Conservation (phyloP, 92 coral and sea anemone genomes). For the Paramuricea clavata region DNA sequence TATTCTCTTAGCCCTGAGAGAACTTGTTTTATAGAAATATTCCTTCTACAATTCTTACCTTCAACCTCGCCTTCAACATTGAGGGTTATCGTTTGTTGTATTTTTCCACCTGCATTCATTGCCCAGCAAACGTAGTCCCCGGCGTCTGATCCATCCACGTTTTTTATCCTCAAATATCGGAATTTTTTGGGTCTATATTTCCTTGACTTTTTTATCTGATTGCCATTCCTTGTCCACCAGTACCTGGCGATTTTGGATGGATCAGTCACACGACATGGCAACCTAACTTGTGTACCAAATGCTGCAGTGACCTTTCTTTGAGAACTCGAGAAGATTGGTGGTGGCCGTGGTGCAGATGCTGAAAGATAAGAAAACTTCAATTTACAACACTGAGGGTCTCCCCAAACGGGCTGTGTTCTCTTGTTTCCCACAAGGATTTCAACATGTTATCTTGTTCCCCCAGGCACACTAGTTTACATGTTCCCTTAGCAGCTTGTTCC, state of each 20-base stretch:
- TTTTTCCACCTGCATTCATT: slow-evolving; percentile 62
- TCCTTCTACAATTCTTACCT: slow-evolving; percentile 52
- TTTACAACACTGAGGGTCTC: too few relatives aligned
- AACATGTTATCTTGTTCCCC: too few relatives aligned
- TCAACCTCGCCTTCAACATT: too few relatives aligned
- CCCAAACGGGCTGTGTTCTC: too few relatives aligned
- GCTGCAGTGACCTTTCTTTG: not conserved
- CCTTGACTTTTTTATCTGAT: not conserved
- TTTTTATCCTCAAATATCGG: slow-evolving; percentile 62
- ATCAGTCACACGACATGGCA: not conserved
- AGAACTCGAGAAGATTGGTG: not conserved
- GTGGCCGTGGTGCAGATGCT: not conserved
- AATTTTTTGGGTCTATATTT: not conserved
- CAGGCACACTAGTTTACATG: too few relatives aligned
- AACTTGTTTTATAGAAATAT: not conserved
- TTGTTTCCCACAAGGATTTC: too few relatives aligned
- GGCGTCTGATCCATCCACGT: slow-evolving; percentile 46
- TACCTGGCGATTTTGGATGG: not conserved
- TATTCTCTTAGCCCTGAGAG: not conserved
- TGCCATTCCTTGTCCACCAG: slow-evolving; percentile 10
- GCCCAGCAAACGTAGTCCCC: slow-evolving; percentile 78
- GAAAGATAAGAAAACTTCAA: not conserved
- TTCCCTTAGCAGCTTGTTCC: too few relatives aligned
- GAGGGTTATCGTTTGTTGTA: slow-evolving; percentile 58
- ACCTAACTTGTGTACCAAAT: not conserved